A percentile compares a stretch with the other conserved stretches of the same genome.
Conservation (phyloP, 1,140 invertebrate species). For the Diachasmimorpha longicaudata region DNA sequence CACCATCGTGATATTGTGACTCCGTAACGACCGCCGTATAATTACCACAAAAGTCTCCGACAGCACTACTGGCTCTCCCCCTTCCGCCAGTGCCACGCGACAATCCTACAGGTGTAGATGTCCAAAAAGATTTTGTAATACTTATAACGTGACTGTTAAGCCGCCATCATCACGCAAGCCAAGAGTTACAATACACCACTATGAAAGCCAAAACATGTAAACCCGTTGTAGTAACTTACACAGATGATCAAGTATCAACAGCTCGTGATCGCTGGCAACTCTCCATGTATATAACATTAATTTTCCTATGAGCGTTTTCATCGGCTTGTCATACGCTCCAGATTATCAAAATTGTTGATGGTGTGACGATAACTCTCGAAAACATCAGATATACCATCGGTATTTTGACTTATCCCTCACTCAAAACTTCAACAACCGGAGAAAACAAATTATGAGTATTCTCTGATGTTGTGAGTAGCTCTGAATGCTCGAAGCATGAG, state of each 20-base stretch:
- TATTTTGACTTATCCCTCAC: background rate
- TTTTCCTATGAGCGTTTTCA: background rate
- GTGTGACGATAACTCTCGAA: background rate
- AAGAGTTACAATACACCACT: background rate
- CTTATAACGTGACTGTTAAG: background rate
- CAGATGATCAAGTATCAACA: background rate
- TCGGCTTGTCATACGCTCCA: background rate
- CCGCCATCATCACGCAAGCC: constrained; percentile 9
- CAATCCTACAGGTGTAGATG: constrained; percentile 8
- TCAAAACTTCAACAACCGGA: background rate
- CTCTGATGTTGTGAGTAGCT: background rate
- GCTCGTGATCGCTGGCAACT: constrained; percentile 19
- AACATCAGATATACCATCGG: background rate
- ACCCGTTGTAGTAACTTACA: background rate
- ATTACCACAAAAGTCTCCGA: background rate
- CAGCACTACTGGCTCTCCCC: no score
- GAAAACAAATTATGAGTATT: background rate
- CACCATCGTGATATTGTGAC: background rate
- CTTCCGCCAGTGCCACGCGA: background rate
- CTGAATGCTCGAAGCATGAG: background rate
- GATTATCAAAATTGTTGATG: background rate
- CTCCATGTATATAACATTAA: constrained; percentile 8
- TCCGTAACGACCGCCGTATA: background rate
- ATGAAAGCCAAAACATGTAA: background rate
- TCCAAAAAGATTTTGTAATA: constrained; percentile 6